Evolutionary conservation across 2,888 invertebrate species (phyloP).

Genomic region (Drosophila macrothrix): DNA sequence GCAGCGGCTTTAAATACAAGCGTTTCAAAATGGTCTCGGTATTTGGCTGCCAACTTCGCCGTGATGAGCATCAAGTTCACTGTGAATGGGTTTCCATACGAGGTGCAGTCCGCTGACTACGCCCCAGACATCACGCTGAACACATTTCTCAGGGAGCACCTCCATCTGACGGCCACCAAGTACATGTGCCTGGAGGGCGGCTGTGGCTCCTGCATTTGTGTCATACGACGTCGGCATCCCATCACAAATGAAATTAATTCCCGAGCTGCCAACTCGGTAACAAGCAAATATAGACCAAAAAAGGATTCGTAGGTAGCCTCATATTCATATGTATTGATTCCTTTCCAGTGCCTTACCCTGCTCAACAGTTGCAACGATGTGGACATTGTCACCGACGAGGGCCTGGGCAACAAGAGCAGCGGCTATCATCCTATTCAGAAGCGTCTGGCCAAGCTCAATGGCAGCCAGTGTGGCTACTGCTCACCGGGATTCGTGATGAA

Average conservation of each 20-base stretch:
- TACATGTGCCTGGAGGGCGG: constrained; percentile 89
- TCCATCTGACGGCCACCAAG: constrained; percentile 88
- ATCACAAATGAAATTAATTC: constrained; percentile 64
- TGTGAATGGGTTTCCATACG: constrained; percentile 69
- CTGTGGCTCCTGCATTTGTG: constrained; percentile 88
- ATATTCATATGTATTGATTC: constrained; percentile 16
- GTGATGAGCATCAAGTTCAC: constrained; percentile 68
- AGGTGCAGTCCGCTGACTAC: constrained; percentile 80
- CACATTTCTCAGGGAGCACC: constrained; percentile 87
- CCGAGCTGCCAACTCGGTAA: constrained; percentile 88
- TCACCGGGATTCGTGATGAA: constrained; percentile 93
- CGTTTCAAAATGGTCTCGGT: constrained; percentile 3
- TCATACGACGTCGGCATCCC: constrained; percentile 82
- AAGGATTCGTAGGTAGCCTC: not conserved
- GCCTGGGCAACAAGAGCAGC: constrained; percentile 88
- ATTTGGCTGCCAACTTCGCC: constrained; percentile 29
- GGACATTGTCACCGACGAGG: constrained; percentile 90
- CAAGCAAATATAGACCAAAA: not conserved
- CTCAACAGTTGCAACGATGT: constrained; percentile 88
- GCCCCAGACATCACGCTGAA: constrained; percentile 86
- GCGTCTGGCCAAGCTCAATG: constrained; percentile 88
- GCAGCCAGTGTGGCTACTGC: constrained; percentile 91
- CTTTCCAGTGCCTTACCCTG: constrained; percentile 87
- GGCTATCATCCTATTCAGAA: constrained; percentile 90
- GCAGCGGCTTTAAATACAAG: constrained; percentile 86